Conservation (phyloP, 1,140 invertebrate genomes). For the Trypoxylus dichotomus region DNA sequence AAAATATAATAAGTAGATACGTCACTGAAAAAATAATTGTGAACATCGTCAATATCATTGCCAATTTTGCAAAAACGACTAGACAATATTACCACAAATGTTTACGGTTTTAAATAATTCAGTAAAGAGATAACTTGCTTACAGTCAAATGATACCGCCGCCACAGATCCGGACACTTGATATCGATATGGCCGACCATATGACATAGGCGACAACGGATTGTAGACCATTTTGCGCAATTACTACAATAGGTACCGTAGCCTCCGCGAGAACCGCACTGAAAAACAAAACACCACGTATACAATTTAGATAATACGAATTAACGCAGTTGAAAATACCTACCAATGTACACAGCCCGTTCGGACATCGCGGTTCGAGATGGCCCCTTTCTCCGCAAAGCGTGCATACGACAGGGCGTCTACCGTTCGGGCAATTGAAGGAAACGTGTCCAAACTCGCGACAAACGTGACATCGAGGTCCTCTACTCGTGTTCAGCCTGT, state of each 20-base stretch:
- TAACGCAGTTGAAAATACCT: conserved; percentile 43
- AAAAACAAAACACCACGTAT: neutral
- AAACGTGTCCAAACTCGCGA: conserved; percentile 59
- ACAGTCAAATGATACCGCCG: conserved; percentile 69
- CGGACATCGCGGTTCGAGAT: conserved; percentile 64
- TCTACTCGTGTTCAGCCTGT: conserved; percentile 36
- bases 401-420: conserved; percentile 57
- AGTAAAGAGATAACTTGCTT: conserved; percentile 41
- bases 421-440: conserved; percentile 57
- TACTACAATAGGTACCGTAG: conserved; percentile 60
- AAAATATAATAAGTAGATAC: too few relatives aligned
- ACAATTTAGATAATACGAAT: conserved; percentile 38
- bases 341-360: conserved; percentile 68
- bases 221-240: conserved; percentile 58
- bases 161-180: conserved; percentile 67
- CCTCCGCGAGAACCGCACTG: conserved; percentile 66
- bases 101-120: neutral
- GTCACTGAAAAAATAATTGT: too few relatives aligned
- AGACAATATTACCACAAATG: too few relatives aligned
- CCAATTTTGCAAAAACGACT: too few relatives aligned
- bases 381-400: conserved; percentile 64
- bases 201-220: conserved; percentile 62
- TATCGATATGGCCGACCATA: conserved; percentile 58
- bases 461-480: conserved; percentile 60
- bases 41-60: too few relatives aligned